These are phyloP conservation scores for Leucoraja ocellata DNA, from an alignment of 2,797 vertebrate genomes.

Conservation along the genomic window DNA sequence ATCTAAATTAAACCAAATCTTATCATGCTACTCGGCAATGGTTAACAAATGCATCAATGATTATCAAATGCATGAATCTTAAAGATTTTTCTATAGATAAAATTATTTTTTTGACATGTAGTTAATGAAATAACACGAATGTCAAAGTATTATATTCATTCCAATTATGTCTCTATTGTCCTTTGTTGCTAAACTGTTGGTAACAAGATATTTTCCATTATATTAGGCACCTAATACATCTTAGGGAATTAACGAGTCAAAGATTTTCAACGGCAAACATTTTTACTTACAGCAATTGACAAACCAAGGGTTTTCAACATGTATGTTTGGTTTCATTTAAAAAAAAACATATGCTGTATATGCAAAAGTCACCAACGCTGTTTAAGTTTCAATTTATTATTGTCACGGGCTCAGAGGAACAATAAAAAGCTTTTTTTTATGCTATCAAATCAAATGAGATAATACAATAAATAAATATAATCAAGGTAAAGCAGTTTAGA, in stretches of 20 bases:
- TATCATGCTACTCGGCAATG: not conserved
- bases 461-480: too few species aligned
- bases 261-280: not conserved
- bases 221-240: not conserved
- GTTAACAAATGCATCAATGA: not conserved
- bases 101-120: too few species aligned
- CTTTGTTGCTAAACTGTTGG: not conserved
- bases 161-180: not conserved
- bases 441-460: too few species aligned
- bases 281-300: not conserved
- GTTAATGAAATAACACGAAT: too few species aligned
- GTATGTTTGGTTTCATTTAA: not conserved
- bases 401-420: too few species aligned
- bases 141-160: too few species aligned
- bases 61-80: too few species aligned
- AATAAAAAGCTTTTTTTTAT: too few species aligned
- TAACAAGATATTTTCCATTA: not conserved
- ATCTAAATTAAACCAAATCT: not conserved
- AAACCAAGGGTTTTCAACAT: not conserved
- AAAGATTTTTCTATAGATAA: too few species aligned
- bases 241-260: not conserved
- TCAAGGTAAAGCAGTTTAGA: too few species aligned
- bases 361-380: too few species aligned
- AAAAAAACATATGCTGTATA: not conserved
- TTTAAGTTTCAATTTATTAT: too few species aligned